Evolutionary conservation across 2,888 invertebrate genomes (phyloP), one percentile per base, ranked within the genome.

Genomic region (Cancer borealis): DNA sequence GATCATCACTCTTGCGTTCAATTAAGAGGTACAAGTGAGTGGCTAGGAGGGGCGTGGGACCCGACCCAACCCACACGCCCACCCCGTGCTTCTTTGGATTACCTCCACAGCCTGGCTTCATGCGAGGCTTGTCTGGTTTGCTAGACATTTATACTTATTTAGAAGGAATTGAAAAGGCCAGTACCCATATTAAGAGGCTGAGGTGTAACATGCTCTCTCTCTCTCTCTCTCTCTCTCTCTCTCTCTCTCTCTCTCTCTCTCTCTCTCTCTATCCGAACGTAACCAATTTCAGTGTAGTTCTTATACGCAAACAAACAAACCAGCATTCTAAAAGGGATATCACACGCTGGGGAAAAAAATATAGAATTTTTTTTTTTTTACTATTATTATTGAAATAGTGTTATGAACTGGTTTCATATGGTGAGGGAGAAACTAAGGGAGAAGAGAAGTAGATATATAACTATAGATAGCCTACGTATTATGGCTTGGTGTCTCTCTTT

Each of bases 21-120:
- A 91, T 91, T 91, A 91, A 79, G 91, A 91, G 66, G 73, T 91
- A 91, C 91, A 91, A 45, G 47, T 73, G 91, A 91, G 84, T 30
- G 84, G 84, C 12, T 12, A 10, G 84, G 84, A 84, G 84, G 14
- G 39, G 84, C 30, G 39, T 1, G 84, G 39, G 84, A 5, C 30
- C 12, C 14, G 84, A 30, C 84, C 30, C n/a, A n/a, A 73, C 4
- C 73, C 73, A 26, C 73, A 84, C 84, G 39, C 84, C 84, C 39
- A 84, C 39, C 30, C 84, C 84, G 8, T 10, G 73, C 26, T 73
- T 73, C 73, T 73, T 73, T 26, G 26, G 73, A 26, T 73, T 26
- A 26, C 6, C 73, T 73, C 26, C 21, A n/a, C 26, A 8, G n/a
- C 26, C 26, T 5, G 84, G 84, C 26, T 79, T 79, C 26, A 79